These are phyloP conservation scores for Lepidostoma basale DNA, from an alignment of 1,140 invertebrate genomes.

Conservation along the genomic window DNA sequence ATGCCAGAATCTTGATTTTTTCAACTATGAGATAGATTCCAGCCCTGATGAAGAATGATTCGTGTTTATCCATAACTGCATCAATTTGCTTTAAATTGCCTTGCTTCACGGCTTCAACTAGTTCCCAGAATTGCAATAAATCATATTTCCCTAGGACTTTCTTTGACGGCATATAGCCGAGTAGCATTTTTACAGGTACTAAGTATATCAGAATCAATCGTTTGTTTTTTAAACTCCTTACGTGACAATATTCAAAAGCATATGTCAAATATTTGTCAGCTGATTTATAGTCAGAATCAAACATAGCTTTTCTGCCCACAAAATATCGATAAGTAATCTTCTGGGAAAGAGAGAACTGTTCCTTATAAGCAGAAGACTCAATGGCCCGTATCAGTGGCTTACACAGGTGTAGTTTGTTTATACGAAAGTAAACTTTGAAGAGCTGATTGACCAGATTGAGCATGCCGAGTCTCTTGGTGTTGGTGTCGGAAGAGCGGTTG, in stretches of 20 bases:
- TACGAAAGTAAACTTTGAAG: slow-evolving; percentile 96
- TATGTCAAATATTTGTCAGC: slow-evolving; percentile 92
- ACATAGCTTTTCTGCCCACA: slow-evolving; percentile 96
- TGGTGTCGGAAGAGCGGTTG: slow-evolving; percentile 81
- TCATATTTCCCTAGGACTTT: slow-evolving; percentile 87
- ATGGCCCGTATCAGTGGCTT: slow-evolving; percentile 96
- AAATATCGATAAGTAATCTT: slow-evolving; percentile 97
- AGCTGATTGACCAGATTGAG: slow-evolving; percentile 94
- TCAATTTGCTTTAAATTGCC: slow-evolving; percentile 89
- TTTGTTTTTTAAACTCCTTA: slow-evolving; percentile 85
- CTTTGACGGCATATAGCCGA: slow-evolving; percentile 88
- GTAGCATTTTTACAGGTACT: slow-evolving; percentile 95
- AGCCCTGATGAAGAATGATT: slow-evolving; percentile 91
- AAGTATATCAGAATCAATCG: slow-evolving; percentile 93
- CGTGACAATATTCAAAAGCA: slow-evolving; percentile 91
- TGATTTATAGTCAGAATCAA: slow-evolving; percentile 92
- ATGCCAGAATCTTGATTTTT: slow-evolving; percentile 93
- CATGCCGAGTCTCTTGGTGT: slow-evolving; percentile 96
- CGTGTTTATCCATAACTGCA: slow-evolving; percentile 82
- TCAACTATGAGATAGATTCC: slow-evolving; percentile 97
- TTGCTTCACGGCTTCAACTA: slow-evolving; percentile 85
- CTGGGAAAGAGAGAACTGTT: slow-evolving; percentile 83
- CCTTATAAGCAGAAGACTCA: slow-evolving; percentile 87
- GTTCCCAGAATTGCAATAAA: slow-evolving; percentile 86
- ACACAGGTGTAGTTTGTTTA: slow-evolving; percentile 96